These are phyloP conservation scores for Amblyopsis hoosieri DNA, from an alignment of 2,797 vertebrate species.

Conservation along the genomic window DNA sequence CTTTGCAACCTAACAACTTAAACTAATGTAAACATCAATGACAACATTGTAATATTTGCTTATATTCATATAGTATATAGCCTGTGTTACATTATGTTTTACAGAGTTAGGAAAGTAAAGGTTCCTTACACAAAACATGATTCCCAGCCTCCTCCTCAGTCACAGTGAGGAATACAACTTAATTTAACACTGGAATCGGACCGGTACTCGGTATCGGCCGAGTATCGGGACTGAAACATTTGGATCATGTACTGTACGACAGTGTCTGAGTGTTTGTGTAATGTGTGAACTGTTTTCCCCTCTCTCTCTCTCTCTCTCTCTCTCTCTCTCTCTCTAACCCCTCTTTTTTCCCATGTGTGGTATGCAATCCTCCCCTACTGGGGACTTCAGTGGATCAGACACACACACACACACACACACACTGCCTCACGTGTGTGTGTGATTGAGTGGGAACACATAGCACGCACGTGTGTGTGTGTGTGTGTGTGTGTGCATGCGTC, in stretches of 20 bases:
- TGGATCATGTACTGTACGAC: not conserved
- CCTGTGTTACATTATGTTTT: no score
- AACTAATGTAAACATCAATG: no score
- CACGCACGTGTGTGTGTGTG: constrained; percentile 1
- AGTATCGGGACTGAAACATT: no score
- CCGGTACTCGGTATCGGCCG: no score
- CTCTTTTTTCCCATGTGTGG: constrained; percentile 2
- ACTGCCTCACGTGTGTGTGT: not conserved
- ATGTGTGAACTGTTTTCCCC: not conserved
- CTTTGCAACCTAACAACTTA: no score
- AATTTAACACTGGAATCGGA: no score
- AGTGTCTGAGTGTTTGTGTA: not conserved
- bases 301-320: not conserved
- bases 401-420: constrained; percentile 17
- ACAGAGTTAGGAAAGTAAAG: no score
- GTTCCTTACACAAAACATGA: no score
- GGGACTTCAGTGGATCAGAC: constrained; percentile 16
- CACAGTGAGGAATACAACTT: no score
- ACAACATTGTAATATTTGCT: no score
- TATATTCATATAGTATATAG: no score
- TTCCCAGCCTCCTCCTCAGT: no score
- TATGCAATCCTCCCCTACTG: constrained; percentile 1
- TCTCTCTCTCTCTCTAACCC: not conserved
- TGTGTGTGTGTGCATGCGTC: not conserved
- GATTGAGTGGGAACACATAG: not conserved